A percentile compares a stretch with the other conserved stretches of the same genome.
These are phyloP conservation scores for Chorisops tibialis DNA, from an alignment of 2,888 invertebrate genomes.

Conservation along the genomic window DNA sequence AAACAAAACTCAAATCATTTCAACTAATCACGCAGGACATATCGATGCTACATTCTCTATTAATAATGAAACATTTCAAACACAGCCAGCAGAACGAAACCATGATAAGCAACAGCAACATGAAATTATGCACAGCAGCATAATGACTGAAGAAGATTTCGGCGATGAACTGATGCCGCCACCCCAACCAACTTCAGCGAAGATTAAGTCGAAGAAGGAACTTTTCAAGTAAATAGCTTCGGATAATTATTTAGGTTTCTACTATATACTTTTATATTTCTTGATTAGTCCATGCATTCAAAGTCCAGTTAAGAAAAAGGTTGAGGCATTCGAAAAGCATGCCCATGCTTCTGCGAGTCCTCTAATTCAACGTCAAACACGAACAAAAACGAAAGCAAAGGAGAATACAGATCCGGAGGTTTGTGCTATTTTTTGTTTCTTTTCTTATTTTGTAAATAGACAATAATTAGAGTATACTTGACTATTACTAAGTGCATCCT, in stretches of 20 bases:
- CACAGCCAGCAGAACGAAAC: slow-evolving; percentile 14
- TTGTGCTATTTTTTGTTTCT: not conserved
- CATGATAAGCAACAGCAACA: not conserved
- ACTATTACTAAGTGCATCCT: no score
- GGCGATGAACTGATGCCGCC: slow-evolving; percentile 26
- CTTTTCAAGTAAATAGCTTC: slow-evolving; percentile 44
- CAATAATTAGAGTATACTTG: no score
- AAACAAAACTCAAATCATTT: slow-evolving; percentile 1
- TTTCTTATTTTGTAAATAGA: not conserved
- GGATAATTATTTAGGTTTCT: not conserved
- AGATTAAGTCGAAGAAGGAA: slow-evolving; percentile 47
- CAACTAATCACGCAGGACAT: slow-evolving; percentile 22
- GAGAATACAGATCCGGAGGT: slow-evolving; percentile 40
- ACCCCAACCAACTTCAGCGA: slow-evolving; percentile 28
- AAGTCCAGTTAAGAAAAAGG: slow-evolving; percentile 60
- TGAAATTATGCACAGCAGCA: slow-evolving; percentile 36
- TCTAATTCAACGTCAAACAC: slow-evolving; percentile 31
- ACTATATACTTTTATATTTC: not conserved
- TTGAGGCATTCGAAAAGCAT: slow-evolving; percentile 59
- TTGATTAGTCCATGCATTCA: slow-evolving; percentile 59
- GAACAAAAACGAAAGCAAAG: slow-evolving; percentile 38
- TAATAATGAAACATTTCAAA: slow-evolving; percentile 36
- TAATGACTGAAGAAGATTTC: slow-evolving; percentile 49
- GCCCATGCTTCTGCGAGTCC: slow-evolving; percentile 38
- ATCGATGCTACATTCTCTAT: slow-evolving; percentile 38